Conservation (phyloP, 2,113 vertebrate genomes). For the Cryptomyrus ogoouensis region DNA sequence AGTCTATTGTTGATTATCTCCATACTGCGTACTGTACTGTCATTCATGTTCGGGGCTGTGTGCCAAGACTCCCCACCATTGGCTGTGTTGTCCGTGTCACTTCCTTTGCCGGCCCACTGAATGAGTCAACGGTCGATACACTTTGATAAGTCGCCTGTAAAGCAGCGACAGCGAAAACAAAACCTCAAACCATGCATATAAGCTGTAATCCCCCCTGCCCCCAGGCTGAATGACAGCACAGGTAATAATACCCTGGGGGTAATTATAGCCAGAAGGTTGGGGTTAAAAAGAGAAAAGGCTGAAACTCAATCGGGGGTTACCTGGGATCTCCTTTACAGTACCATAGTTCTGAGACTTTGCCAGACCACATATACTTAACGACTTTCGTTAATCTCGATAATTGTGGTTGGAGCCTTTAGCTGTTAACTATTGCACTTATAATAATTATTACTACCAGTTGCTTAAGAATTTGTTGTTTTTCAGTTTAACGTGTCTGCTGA, state of each 20-base stretch:
- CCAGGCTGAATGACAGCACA: conserved; percentile 30
- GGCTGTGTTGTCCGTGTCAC: neutral
- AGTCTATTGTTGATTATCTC: conserved; percentile 1
- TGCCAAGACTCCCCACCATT: conserved; percentile 19
- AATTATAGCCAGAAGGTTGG: conserved; percentile 21
- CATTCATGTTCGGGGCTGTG: neutral
- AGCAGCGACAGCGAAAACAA: conserved; percentile 6
- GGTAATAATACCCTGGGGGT: conserved; percentile 29
- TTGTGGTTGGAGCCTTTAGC: neutral
- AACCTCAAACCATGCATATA: conserved; percentile 27
- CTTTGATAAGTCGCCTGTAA: conserved; percentile 4
- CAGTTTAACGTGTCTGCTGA: neutral
- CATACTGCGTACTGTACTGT: neutral
- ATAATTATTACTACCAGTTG: neutral
- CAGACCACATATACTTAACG: neutral
- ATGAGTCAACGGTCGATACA: conserved; percentile 23
- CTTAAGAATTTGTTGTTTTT: neutral
- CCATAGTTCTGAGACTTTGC: neutral
- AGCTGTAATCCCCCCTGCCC: conserved; percentile 18
- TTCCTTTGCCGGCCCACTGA: conserved; percentile 20
- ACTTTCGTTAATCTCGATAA: neutral
- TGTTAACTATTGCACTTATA: neutral
- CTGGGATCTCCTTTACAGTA: conserved; percentile 21
- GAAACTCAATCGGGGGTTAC: conserved; percentile 30
- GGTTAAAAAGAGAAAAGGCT: conserved; percentile 21